A percentile compares a stretch with the other conserved stretches of the same genome.
Conservation (phyloP, 2,797 vertebrate species). For the Sorex maritimensis region DNA sequence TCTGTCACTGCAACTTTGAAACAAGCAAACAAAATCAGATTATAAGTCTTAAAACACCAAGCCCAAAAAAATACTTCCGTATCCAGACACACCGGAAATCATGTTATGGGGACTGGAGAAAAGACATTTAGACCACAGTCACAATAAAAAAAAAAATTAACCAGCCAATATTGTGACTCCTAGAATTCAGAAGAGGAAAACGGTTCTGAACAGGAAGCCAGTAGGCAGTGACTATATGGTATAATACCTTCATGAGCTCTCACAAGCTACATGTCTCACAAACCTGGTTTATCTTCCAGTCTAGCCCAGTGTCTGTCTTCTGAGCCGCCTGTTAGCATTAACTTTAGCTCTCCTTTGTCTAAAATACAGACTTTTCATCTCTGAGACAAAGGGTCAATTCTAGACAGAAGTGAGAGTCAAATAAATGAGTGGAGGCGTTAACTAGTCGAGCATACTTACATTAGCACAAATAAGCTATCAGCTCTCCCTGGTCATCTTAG, state of each 20-base stretch:
- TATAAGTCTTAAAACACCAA: conserved; percentile 15
- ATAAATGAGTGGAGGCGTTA: conserved; percentile 73
- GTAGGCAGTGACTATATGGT: neutral
- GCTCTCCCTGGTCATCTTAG: conserved; percentile 78
- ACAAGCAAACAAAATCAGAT: neutral
- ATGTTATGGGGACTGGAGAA: conserved; percentile 15
- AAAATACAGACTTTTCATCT: conserved; percentile 52
- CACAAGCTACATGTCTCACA: fast-evolving
- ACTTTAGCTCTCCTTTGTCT: conserved; percentile 64
- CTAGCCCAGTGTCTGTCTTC: neutral
- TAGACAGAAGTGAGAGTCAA: conserved; percentile 73
- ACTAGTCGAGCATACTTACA: conserved; percentile 77
- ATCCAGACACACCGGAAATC: conserved; percentile 33
- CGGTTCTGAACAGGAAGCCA: fast-evolving
- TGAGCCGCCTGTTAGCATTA: neutral
- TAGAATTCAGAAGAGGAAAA: neutral
- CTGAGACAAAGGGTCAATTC: conserved; percentile 68
- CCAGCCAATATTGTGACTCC: neutral
- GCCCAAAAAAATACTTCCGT: conserved; percentile 13
- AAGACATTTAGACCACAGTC: conserved; percentile 37
- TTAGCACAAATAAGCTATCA: conserved; percentile 81
- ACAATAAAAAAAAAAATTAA: neutral
- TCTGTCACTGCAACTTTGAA: neutral
- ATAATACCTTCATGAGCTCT: neutral
- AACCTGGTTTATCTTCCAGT: neutral